phyloP scores from a whole-genome alignment of 2,888 invertebrate species.

The Acanthacorydalis orientalis region DNA sequence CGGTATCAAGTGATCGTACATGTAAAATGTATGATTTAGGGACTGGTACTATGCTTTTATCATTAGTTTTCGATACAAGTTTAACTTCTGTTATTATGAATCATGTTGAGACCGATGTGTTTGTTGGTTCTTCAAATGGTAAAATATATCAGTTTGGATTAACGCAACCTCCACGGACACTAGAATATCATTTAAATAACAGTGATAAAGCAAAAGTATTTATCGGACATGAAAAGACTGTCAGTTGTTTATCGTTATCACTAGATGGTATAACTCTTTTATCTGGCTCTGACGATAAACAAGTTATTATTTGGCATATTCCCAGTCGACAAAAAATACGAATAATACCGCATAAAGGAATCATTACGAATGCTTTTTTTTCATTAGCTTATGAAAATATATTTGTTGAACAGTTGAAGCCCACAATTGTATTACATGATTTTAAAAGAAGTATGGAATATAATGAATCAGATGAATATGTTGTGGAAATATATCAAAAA shows the following conservation, averaged over 20 bases:
- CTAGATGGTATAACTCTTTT: constrained; percentile 51
- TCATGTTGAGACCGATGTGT: constrained; percentile 49
- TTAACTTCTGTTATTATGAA: constrained; percentile 55
- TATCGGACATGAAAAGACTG: constrained; percentile 46
- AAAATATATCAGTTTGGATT: constrained; percentile 50
- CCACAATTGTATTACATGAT: constrained; percentile 36
- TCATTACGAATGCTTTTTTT: constrained; percentile 54
- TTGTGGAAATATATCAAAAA: constrained; percentile 26
- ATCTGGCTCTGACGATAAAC: constrained; percentile 60
- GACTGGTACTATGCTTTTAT: constrained; percentile 50
- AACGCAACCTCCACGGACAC: constrained; percentile 45
- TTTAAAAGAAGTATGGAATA: constrained; percentile 46
- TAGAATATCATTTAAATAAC: constrained; percentile 44
- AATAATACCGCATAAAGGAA: constrained; percentile 54
- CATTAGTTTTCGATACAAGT: constrained; percentile 53
- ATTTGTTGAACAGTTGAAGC: constrained; percentile 38
- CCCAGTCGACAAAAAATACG: constrained; percentile 55
- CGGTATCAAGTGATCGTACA: constrained; percentile 67
- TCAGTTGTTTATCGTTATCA: constrained; percentile 58
- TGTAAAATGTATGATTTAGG: constrained; percentile 65
- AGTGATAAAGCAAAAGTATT: constrained; percentile 33
- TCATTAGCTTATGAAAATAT: constrained; percentile 40
- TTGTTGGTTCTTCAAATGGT: constrained; percentile 58
- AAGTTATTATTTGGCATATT: constrained; percentile 68
- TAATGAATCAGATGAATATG: constrained; percentile 30